These are phyloP conservation scores for Daptonema setosum DNA, from an alignment of 2,888 invertebrate species.

Conservation along the genomic window DNA sequence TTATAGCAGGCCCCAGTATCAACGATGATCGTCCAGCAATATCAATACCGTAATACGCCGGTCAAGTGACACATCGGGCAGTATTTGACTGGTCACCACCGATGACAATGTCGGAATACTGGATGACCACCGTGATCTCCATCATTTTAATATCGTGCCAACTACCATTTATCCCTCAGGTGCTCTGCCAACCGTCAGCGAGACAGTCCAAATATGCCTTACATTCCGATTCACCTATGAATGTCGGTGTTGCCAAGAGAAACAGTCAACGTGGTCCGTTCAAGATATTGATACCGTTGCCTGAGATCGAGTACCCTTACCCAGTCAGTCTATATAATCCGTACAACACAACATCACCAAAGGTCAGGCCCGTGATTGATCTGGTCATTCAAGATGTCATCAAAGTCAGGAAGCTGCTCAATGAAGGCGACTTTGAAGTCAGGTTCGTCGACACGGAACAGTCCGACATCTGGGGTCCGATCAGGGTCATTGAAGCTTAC, in stretches of 20 bases:
- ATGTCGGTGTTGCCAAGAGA: no score
- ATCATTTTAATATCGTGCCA: conserved; percentile 38
- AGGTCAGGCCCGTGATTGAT: not conserved
- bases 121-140: no score
- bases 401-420: not conserved
- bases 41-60: no score
- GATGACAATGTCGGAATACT: no score
- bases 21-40: no score
- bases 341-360: not conserved
- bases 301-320: not conserved
- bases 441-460: not conserved
- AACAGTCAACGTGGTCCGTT: no score
- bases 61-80: no score
- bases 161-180: conserved; percentile 46
- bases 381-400: not conserved
- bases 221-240: no score
- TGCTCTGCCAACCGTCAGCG: not conserved
- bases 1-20: no score
- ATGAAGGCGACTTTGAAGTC: not conserved
- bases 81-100: no score
- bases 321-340: not conserved
- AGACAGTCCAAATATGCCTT: no score
- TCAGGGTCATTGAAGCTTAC: not conserved
- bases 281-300: not conserved
- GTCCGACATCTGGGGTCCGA: not conserved